These are phyloP conservation scores for Channa striata DNA, from an alignment of 2,797 vertebrate genomes.

Conservation along the genomic window DNA sequence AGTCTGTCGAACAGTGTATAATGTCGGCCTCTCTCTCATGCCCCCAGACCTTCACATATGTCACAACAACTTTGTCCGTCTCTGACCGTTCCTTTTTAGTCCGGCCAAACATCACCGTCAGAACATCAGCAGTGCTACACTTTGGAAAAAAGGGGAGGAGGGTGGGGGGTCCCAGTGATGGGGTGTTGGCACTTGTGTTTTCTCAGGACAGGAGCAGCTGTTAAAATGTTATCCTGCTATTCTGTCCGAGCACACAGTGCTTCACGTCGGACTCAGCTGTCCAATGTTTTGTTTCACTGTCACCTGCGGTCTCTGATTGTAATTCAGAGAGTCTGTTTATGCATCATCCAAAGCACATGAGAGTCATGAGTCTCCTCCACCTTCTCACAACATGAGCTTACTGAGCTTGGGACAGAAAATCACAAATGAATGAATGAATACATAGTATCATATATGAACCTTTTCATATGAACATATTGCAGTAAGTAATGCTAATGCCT, in stretches of 20 bases:
- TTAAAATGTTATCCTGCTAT: conserved; percentile 80
- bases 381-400: neutral
- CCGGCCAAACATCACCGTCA: neutral
- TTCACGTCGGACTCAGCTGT: conserved; percentile 73
- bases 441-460: too few relatives aligned
- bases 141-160: conserved; percentile 12
- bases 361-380: neutral
- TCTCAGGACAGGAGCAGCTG: conserved; percentile 76
- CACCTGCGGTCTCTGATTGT: conserved; percentile 42
- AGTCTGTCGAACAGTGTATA: conserved; percentile 43
- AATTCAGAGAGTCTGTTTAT: conserved; percentile 28
- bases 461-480: neutral
- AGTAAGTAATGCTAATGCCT: neutral
- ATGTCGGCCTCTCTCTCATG: conserved; percentile 62
- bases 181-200: conserved; percentile 65
- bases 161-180: conserved; percentile 24
- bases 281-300: conserved; percentile 47
- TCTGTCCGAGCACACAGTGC: conserved; percentile 56
- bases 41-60: conserved; percentile 48
- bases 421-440: too few relatives aligned
- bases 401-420: neutral
- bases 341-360: conserved; percentile 12
- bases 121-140: conserved; percentile 8
- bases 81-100: conserved; percentile 22
- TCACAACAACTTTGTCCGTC: conserved; percentile 35